Evolutionary conservation across 2,888 invertebrate genomes (phyloP).

Genomic region (Cordylochernes scorpioides): DNA sequence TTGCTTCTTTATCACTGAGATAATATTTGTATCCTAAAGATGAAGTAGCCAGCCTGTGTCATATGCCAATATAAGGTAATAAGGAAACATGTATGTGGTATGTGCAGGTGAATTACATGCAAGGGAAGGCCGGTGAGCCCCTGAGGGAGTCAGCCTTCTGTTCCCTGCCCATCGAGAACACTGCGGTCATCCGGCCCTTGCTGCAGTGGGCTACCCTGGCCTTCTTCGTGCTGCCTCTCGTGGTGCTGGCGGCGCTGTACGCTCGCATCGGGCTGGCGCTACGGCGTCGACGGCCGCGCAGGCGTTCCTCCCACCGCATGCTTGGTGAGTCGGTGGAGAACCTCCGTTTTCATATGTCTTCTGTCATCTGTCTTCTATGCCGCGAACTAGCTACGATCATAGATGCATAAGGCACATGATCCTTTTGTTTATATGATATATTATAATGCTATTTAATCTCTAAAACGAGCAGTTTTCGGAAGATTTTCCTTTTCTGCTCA

Average conservation of each 20-base stretch:
- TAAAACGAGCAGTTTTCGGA: no score
- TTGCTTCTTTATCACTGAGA: no score
- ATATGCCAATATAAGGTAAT: no score
- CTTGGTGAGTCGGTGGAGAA: constrained; percentile 28
- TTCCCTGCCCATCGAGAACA: constrained; percentile 5
- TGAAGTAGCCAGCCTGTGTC: no score
- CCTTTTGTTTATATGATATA: no score
- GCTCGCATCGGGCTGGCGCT: constrained; percentile 20
- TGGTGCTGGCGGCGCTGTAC: constrained; percentile 51
- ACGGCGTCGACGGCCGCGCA: constrained; percentile 5
- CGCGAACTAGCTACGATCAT: no score
- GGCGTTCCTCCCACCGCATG: constrained; percentile 29
- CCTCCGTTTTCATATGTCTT: not conserved
- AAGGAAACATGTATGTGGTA: no score
- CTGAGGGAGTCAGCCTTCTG: constrained; percentile 29
- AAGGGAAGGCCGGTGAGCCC: constrained; percentile 2
- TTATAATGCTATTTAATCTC: no score
- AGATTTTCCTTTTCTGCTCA: no score
- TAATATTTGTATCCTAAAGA: no score
- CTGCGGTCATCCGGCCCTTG: constrained; percentile 30
- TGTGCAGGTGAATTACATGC: constrained; percentile 31
- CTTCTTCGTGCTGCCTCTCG: constrained; percentile 66
- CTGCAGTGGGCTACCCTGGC: constrained; percentile 44
- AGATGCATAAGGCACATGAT: no score
- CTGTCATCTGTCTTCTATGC: not conserved